These are phyloP conservation scores for Parnassius mnemosyne DNA, from an alignment of 2,888 invertebrate genomes.

Conservation along the genomic window DNA sequence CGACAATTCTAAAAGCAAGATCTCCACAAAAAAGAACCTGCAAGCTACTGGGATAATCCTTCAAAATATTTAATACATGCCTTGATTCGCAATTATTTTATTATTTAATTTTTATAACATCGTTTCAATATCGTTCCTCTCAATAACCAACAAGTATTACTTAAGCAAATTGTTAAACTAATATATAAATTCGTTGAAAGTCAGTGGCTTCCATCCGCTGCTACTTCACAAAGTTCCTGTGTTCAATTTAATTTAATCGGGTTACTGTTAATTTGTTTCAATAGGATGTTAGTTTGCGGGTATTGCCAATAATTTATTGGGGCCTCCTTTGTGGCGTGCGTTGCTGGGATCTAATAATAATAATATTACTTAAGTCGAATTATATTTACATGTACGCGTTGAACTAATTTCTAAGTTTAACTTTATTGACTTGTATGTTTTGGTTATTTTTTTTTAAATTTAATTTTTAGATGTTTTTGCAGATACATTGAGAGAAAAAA, in stretches of 20 bases:
- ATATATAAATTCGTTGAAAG: constrained; percentile 57
- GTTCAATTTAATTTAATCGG: constrained; percentile 54
- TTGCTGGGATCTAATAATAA: constrained; percentile 32
- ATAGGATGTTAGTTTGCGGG: constrained; percentile 37
- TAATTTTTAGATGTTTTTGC: too few species aligned
- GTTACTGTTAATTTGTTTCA: constrained; percentile 51
- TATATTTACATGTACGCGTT: neutral
- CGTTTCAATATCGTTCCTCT: constrained; percentile 31
- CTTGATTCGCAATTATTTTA: too few species aligned
- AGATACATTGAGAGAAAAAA: too few species aligned
- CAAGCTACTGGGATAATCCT: too few species aligned
- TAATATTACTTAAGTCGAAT: constrained; percentile 17
- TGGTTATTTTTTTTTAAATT: too few species aligned
- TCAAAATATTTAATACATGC: too few species aligned
- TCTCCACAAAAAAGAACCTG: too few species aligned
- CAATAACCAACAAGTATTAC: constrained; percentile 36
- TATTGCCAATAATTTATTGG: constrained; percentile 43
- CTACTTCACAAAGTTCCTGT: constrained; percentile 37
- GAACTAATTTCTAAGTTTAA: constrained; percentile 21
- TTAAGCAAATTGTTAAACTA: constrained; percentile 54
- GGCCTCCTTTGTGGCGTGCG: constrained; percentile 39
- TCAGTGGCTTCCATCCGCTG: constrained; percentile 47
- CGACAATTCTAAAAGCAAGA: too few species aligned
- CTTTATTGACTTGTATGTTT: constrained; percentile 12
- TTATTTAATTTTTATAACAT: constrained; percentile 7